These are phyloP conservation scores for Eudemis profundana DNA, from an alignment of 2,888 invertebrate species.

Conservation along the genomic window DNA sequence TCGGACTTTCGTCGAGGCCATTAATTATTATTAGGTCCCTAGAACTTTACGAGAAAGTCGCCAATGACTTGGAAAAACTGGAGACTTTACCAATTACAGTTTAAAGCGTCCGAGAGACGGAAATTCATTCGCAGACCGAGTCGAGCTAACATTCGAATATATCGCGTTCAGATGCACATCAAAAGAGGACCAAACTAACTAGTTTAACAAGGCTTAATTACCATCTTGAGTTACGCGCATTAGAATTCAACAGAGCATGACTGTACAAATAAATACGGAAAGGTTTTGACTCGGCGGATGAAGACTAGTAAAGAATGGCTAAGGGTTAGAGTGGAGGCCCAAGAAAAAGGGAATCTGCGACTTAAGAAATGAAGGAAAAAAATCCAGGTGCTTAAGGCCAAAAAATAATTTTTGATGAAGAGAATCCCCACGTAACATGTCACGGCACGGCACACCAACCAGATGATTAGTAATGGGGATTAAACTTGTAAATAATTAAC, in stretches of 20 bases:
- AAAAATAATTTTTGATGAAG: too few species aligned
- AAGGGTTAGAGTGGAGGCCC: not conserved
- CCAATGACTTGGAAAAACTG: constrained; percentile 80
- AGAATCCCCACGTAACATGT: too few species aligned
- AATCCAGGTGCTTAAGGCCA: not conserved
- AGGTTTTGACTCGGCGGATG: not conserved
- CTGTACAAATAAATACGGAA: constrained; percentile 7
- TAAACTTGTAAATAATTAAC: too few species aligned
- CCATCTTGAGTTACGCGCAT: constrained; percentile 30
- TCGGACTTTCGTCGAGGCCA: constrained; percentile 80
- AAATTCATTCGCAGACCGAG: constrained; percentile 57
- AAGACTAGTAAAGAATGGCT: not conserved
- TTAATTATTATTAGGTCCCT: constrained; percentile 83
- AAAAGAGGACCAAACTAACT: constrained; percentile 9
- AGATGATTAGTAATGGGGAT: too few species aligned
- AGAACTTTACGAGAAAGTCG: constrained; percentile 69
- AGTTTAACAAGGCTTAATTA: constrained; percentile 23
- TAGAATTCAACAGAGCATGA: constrained; percentile 14
- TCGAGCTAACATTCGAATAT: constrained; percentile 4
- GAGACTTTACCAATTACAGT: constrained; percentile 73
- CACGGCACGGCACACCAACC: too few species aligned
- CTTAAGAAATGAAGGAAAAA: not conserved
- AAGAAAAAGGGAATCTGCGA: not conserved
- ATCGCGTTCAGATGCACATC: not conserved
- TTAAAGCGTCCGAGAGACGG: constrained; percentile 62